Percentiles rank a stretch among this genome's conserved stretches.
Conservation (phyloP, 2,888 invertebrate genomes). For the Erebia aethiops region DNA sequence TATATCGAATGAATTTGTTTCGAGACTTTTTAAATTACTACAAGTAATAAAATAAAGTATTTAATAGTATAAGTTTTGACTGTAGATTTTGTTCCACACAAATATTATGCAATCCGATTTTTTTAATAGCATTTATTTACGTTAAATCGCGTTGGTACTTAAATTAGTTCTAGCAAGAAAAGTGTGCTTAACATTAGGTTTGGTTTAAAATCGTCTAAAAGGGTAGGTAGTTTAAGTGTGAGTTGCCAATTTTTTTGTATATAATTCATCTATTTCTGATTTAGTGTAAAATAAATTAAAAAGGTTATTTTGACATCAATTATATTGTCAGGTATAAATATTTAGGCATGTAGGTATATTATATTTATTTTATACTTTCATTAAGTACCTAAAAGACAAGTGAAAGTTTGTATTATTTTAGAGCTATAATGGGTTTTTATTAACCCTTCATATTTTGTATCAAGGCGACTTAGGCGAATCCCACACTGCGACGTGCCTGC, state of each 20-base stretch:
- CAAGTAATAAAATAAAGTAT: background rate
- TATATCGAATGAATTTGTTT: background rate
- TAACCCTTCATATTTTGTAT: too few relatives aligned
- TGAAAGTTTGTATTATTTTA: background rate
- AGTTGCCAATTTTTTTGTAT: background rate
- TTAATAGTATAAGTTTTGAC: too few relatives aligned
- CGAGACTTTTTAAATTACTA: background rate
- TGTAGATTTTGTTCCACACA: background rate
- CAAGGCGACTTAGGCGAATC: too few relatives aligned
- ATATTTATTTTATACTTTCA: background rate
- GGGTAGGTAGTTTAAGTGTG: background rate
- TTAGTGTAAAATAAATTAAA: background rate
- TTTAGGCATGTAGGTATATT: too few relatives aligned
- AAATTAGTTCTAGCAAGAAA: background rate
- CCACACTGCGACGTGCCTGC: too few relatives aligned
- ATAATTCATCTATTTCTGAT: background rate
- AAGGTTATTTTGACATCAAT: background rate
- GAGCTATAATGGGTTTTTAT: too few relatives aligned
- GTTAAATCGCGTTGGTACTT: background rate
- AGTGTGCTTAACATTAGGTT: background rate
- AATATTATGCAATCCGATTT: background rate
- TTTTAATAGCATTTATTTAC: background rate
- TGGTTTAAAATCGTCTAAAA: background rate
- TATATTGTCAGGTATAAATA: too few relatives aligned
- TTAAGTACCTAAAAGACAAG: background rate